A percentile compares a stretch with the other conserved stretches of the same genome.
phyloP scores from a whole-genome alignment of 2,797 vertebrate genomes.

The Forpus xanthops region DNA sequence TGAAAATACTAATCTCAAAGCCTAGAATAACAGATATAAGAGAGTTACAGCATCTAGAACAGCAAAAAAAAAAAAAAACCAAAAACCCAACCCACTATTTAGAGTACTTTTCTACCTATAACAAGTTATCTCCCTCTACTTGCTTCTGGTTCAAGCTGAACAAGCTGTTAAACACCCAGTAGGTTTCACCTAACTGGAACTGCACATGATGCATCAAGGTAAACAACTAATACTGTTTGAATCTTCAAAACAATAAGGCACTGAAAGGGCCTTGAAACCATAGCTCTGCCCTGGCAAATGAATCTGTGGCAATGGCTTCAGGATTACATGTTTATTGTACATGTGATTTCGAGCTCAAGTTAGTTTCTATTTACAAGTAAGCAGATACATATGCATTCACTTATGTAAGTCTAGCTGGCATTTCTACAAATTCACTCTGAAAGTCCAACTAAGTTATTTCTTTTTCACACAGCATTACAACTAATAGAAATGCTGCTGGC shows the following conservation, averaged over 20 bases:
- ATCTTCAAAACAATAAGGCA: not conserved
- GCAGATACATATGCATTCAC: not conserved
- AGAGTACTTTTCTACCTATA: not conserved
- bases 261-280: not conserved
- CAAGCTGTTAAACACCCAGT: not conserved
- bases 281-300: slow-evolving; percentile 13
- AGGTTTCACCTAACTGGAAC: not conserved
- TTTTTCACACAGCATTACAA: slow-evolving; percentile 10
- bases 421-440: not conserved
- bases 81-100: not conserved
- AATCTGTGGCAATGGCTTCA: not conserved
- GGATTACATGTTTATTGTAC: not conserved
- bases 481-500: slow-evolving; percentile 48
- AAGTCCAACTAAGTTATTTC: slow-evolving; percentile 23
- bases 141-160: not conserved
- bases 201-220: not conserved
- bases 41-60: not conserved
- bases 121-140: not conserved
- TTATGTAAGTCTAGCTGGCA: not conserved
- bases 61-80: not conserved
- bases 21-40: not conserved
- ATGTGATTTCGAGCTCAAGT: slow-evolving; percentile 12
- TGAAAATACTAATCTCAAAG: not conserved
- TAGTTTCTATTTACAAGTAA: slow-evolving; percentile 14
- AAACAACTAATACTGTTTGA: not conserved